phyloP scores from a whole-genome alignment of 2,797 vertebrate genomes.

The Benthosema pterotum region DNA sequence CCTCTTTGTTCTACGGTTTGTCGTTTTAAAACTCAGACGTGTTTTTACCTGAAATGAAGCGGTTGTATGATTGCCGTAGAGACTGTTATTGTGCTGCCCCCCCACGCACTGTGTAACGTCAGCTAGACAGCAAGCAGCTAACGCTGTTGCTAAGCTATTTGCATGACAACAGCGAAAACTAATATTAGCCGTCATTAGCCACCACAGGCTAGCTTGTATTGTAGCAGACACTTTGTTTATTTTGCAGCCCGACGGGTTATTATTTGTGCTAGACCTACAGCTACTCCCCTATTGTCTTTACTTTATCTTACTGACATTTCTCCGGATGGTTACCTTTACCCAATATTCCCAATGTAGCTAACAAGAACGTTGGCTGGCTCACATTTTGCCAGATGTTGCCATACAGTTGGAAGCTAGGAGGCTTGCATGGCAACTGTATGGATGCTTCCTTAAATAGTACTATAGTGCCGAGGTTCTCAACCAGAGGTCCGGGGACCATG shows the following conservation, averaged over 20 bases:
- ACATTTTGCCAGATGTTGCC: constrained; percentile 40
- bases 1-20: constrained; percentile 53
- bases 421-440: neutral
- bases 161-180: constrained; percentile 82
- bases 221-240: constrained; percentile 36
- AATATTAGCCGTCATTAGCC: constrained; percentile 72
- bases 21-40: constrained; percentile 24
- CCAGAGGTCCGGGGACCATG: too few relatives aligned
- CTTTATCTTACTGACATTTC: neutral
- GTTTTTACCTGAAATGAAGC: too few relatives aligned
- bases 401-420: constrained; percentile 6
- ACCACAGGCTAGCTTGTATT: constrained; percentile 44
- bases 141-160: constrained; percentile 73
- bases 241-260: neutral
- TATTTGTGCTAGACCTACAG: constrained; percentile 21
- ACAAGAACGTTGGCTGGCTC: constrained; percentile 11
- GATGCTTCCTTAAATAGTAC: neutral
- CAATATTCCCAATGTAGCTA: constrained; percentile 53
- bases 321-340: neutral
- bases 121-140: constrained; percentile 67
- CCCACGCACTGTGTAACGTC: constrained; percentile 57
- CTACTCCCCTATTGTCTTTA: constrained; percentile 1
- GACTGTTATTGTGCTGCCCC: constrained; percentile 41
- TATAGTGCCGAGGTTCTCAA: too few relatives aligned
- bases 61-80: too few relatives aligned